Conservation (phyloP, 2,888 invertebrate species). For the Stictocephala bisonia region DNA sequence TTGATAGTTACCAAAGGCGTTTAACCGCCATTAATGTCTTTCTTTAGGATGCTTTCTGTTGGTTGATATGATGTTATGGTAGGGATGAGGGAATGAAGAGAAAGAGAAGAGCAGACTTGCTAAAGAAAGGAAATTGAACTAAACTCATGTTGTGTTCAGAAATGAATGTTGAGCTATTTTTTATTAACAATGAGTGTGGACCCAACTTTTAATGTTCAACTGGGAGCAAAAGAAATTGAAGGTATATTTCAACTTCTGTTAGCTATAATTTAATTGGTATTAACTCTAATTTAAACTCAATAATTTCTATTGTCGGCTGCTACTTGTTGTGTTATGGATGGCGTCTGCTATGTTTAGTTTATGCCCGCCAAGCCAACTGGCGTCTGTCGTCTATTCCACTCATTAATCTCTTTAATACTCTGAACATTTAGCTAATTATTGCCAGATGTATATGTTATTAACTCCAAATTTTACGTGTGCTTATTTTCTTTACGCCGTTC, state of each 20-base stretch:
- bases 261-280: no score
- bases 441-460: no score
- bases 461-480: no score
- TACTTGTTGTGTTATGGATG: slow-evolving; percentile 63
- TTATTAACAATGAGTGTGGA: slow-evolving; percentile 16
- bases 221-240: no score
- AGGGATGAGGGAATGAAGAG: no score
- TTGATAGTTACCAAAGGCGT: background rate
- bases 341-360: slow-evolving; percentile 64
- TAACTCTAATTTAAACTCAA: background rate
- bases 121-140: background rate
- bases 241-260: no score
- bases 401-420: no score
- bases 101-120: background rate
- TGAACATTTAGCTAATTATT: no score
- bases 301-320: slow-evolving; percentile 62
- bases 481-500: no score
- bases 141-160: slow-evolving; percentile 19
- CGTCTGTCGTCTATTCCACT: slow-evolving; percentile 31
- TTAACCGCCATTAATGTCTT: slow-evolving; percentile 28
- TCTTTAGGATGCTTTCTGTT: no score
- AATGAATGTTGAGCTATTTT: slow-evolving; percentile 26
- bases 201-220: no score
- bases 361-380: slow-evolving; percentile 52
- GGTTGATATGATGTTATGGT: no score